Evolutionary conservation across 1,140 invertebrate genomes (phyloP), one percentile per base, ranked within the genome.

Genomic region (Drosophila jambulina): DNA sequence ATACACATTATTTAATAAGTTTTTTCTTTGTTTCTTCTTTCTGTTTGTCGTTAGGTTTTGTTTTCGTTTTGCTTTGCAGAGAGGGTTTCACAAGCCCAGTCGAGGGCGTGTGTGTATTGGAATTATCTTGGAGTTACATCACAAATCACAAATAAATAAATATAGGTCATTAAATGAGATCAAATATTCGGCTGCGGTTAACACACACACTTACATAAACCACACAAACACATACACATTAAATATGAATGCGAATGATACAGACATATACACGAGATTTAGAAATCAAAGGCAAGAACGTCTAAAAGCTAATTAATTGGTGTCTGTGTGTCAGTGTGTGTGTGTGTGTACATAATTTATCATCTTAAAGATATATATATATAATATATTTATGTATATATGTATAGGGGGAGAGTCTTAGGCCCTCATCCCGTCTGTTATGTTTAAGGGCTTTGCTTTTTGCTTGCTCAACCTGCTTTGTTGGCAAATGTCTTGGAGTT

Each of bases 161-260:
- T 71, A 76, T 61, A 80, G 79, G 56, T 83, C 67, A 46, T 72
- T 64, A 80, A 87, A 83, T 88, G 84, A 87, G 84, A 87, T 87
- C 83, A 87, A 87, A 72, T 62, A 72, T 63, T 62, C 45, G 54
- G 71, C 63, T 38, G 36, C 36, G 36, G 36, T 19, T 19, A 12
- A 72, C 69, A 42, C 36, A 56, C 21, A 61, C 38, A 70, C n/a
- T 34, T 17, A 53, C 23, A 36, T 13, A 36, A 0, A 36, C 34
- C 34, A 57, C 19, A 45, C 10, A 21, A 25, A 15, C 48, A 69
- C 29, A 38, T 48, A 17, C 34, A 53, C 67, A 54, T 65, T 21
- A 43, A 69, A 65, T 67, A 67, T 25, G 32, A 63, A 29, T 62
- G n/a, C 36, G 53, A 58, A 65, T 62, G 45, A 27, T 45, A 32